A percentile compares a stretch with the other conserved stretches of the same genome.
phyloP scores from a whole-genome alignment of 2,113 vertebrate species.

The Prochilodus magdalenae region DNA sequence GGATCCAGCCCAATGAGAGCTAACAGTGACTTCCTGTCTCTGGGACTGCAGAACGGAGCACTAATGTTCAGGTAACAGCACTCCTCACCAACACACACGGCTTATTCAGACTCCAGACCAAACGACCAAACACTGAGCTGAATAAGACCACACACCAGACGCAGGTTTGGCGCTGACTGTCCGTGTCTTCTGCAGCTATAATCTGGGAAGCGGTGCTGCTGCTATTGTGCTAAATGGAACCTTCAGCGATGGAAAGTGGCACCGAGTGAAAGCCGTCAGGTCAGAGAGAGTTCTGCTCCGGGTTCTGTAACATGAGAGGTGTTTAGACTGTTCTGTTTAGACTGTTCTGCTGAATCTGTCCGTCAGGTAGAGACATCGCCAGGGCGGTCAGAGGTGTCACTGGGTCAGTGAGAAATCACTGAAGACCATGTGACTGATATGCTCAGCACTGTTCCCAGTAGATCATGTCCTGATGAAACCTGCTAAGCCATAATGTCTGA shows the following conservation, averaged over 20 bases:
- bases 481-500: too few species aligned
- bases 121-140: too few species aligned
- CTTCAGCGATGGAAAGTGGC: constrained; percentile 91
- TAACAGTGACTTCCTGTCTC: constrained; percentile 92
- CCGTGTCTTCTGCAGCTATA: constrained; percentile 78
- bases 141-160: not conserved
- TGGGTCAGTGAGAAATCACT: too few species aligned
- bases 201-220: constrained; percentile 88
- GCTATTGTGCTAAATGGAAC: constrained; percentile 87
- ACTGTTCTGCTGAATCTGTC: not conserved
- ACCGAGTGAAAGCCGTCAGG: constrained; percentile 92
- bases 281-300: constrained; percentile 63
- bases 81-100: not conserved
- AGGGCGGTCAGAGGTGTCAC: too few species aligned
- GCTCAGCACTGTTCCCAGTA: too few species aligned
- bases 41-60: constrained; percentile 89
- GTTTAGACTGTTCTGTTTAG: too few species aligned
- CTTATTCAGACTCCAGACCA: too few species aligned
- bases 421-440: too few species aligned
- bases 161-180: not conserved
- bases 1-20: constrained; percentile 87
- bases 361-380: too few species aligned
- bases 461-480: too few species aligned
- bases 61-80: constrained; percentile 88
- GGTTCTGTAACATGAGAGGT: too few species aligned